Evolutionary conservation across 92 coral and sea anemone species (phyloP).

Genomic region (Epizoanthus illoricatus): DNA sequence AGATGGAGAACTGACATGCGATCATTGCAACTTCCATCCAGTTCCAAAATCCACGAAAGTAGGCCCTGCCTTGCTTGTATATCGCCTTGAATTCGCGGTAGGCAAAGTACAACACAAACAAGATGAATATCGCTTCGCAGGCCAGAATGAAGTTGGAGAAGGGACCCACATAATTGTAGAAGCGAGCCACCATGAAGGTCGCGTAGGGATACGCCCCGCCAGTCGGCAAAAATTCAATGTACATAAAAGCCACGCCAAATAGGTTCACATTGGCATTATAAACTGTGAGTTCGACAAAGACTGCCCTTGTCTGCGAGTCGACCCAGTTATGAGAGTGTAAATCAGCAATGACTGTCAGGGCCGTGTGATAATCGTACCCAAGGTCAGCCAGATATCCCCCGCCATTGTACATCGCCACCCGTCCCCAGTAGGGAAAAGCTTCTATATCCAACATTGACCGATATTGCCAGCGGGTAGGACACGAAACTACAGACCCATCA

Average conservation of each 20-base stretch:
- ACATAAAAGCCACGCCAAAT: conserved; percentile 82
- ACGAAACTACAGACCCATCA: conserved; percentile 79
- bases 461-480: conserved; percentile 89
- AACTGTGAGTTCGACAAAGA: conserved; percentile 84
- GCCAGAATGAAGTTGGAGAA: conserved; percentile 58
- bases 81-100: conserved; percentile 79
- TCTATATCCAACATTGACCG: conserved; percentile 60
- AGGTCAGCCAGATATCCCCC: conserved; percentile 90
- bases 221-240: conserved; percentile 85
- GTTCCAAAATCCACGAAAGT: conserved; percentile 91
- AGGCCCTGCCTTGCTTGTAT: conserved; percentile 65
- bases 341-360: conserved; percentile 84
- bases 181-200: conserved; percentile 64
- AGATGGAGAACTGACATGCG: conserved; percentile 66
- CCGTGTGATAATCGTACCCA: conserved; percentile 87
- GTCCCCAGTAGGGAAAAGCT: conserved; percentile 96
- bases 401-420: conserved; percentile 71
- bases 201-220: conserved; percentile 81
- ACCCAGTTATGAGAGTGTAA: conserved; percentile 87
- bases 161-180: conserved; percentile 79
- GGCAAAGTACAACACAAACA: conserved; percentile 82
- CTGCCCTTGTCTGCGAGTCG: conserved; percentile 65
- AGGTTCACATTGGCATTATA: conserved; percentile 86
- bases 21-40: conserved; percentile 85
- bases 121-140: conserved; percentile 63